phyloP scores from a whole-genome alignment of 2,113 vertebrate genomes.

The Neopipo cinnamomea region DNA sequence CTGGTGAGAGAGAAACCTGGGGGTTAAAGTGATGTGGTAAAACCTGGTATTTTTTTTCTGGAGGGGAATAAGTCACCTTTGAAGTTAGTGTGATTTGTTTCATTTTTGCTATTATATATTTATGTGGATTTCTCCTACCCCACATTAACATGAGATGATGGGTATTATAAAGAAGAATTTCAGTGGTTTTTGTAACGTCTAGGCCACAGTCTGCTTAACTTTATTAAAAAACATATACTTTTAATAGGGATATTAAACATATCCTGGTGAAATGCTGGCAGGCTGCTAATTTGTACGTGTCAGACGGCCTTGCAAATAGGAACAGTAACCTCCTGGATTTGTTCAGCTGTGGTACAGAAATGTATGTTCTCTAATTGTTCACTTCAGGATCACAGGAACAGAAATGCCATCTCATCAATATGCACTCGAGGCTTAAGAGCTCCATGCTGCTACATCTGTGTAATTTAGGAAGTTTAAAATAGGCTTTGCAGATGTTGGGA shows the following conservation, averaged over 20 bases:
- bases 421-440: conserved; percentile 35
- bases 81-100: background rate
- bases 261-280: background rate
- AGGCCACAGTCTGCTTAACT: background rate
- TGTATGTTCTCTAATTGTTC: conserved; percentile 35
- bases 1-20: background rate
- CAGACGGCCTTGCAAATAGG: background rate
- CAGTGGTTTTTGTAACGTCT: background rate
- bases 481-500: conserved; percentile 59
- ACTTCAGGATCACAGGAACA: conserved; percentile 34
- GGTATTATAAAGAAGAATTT: background rate
- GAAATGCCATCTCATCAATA: background rate
- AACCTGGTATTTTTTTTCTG: background rate
- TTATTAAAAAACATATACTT: background rate
- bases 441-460: conserved; percentile 57
- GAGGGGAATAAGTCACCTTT: fast-evolving
- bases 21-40: background rate
- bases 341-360: background rate
- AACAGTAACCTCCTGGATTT: background rate
- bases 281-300: background rate
- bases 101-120: background rate
- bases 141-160: background rate
- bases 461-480: conserved; percentile 59
- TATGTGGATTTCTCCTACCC: background rate
- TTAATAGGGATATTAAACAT: background rate